Base-by-base conservation (phyloP, 2,888 invertebrate genomes). In the Mycogona germanica region DNA sequence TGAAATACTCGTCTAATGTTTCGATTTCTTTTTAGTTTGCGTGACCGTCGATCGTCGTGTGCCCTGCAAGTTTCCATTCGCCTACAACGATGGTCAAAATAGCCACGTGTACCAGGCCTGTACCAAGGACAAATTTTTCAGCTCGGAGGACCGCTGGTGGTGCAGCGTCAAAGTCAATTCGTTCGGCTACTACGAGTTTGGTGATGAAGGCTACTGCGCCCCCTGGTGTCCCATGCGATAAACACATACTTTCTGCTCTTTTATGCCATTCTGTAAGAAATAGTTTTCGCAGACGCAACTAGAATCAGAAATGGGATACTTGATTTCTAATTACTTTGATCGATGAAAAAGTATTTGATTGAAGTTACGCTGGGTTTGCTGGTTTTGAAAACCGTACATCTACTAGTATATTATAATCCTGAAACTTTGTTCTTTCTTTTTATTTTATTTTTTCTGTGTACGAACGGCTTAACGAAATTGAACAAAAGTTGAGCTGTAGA, bases 211-310 rank as follows among this genome's bases (percentile, higher is more conserved):
- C 2, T 3, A 14, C n/a, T 46, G 46, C 17, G 28, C 29, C 7
- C 28, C 26, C 17, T 46, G 46, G 46, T 46, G 46, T 21, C 35
- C 35, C n/a, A 9, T 9, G 9, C 35, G n/a, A n/a, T 46, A 46
- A 46, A 46, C 2, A 2, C 26, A 45, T 25, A 2, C 26, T 42
- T 25, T 5, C 42, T 42, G 12, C 3, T 42, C 7, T 12, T 14
- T 5, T 12, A 12, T 42, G 35, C 35, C n/a, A 32, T 61, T n/a
- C n/a, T n/a, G n/a, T n/a, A n/a, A n/a, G n/a, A n/a, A n/a, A n/a
- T n/a, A n/a, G n/a, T n/a, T n/a, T n/a, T n/a, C n/a, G n/a, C n/a
- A n/a, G n/a, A n/a, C n/a, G n/a, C n/a, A n/a, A n/a, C n/a, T n/a
- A n/a, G n/a, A n/a, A n/a, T n/a, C n/a, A n/a, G n/a, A n/a, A n/a